A percentile compares a stretch with the other conserved stretches of the same genome.
Conservation (phyloP, 2,113 vertebrate genomes). For the Ophthalmolycus amberensis region DNA sequence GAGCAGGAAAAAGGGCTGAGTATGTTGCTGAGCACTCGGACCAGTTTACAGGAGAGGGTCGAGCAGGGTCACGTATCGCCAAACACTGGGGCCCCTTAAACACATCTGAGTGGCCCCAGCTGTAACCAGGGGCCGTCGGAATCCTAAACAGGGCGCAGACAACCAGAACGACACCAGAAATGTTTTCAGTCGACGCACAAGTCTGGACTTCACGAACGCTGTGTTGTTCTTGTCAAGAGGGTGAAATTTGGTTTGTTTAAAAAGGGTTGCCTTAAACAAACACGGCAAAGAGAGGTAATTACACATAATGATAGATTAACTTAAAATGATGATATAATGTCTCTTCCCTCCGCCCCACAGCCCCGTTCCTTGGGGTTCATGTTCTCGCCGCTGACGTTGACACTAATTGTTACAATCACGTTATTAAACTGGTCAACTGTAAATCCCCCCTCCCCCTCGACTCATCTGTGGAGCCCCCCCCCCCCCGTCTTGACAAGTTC, state of each 20-base stretch:
- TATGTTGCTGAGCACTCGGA: constrained; percentile 66
- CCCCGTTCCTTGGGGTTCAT: neutral
- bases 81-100: constrained; percentile 77
- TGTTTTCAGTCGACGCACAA: constrained; percentile 26
- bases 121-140: constrained; percentile 59
- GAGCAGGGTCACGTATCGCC: constrained; percentile 77
- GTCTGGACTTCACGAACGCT: constrained; percentile 8
- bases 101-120: constrained; percentile 72
- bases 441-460: constrained; percentile 32
- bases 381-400: constrained; percentile 60
- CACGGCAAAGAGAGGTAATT: constrained; percentile 47
- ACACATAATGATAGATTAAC: constrained; percentile 57
- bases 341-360: too few relatives aligned
- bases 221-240: constrained; percentile 55
- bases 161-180: constrained; percentile 57
- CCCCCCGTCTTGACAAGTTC: constrained; percentile 23
- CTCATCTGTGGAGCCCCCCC: constrained; percentile 44
- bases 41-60: constrained; percentile 79
- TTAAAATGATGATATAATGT: constrained; percentile 6
- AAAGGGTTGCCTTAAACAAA: constrained; percentile 48
- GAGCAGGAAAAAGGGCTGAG: constrained; percentile 44
- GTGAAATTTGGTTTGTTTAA: constrained; percentile 45
- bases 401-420: constrained; percentile 71
- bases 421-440: constrained; percentile 76
- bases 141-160: constrained; percentile 51